phyloP scores from a whole-genome alignment of 2,888 invertebrate species.

The Phortica magna region DNA sequence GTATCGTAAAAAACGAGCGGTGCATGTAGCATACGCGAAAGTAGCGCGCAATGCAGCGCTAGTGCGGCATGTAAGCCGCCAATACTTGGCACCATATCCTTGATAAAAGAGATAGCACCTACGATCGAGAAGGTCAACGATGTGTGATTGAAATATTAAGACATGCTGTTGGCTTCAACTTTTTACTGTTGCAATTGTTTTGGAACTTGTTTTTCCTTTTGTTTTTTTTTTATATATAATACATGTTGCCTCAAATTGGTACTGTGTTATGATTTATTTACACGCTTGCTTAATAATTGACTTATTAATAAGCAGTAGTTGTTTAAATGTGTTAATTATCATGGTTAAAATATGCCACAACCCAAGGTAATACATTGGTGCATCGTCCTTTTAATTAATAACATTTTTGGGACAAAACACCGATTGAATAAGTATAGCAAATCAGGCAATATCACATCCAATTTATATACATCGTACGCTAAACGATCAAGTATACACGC shows the following conservation, averaged over 20 bases:
- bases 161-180: background rate
- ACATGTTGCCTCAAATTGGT: too few relatives aligned
- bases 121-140: background rate
- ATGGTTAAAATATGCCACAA: too few relatives aligned
- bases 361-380: too few relatives aligned
- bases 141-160: background rate
- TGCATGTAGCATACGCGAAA: constrained; percentile 78
- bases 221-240: too few relatives aligned
- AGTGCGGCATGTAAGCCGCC: constrained; percentile 76
- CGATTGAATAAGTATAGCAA: background rate
- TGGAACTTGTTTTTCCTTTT: too few relatives aligned
- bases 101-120: constrained; percentile 80
- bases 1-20: constrained; percentile 82
- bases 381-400: too few relatives aligned
- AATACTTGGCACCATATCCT: constrained; percentile 84
- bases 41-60: constrained; percentile 76
- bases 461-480: constrained; percentile 80
- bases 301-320: too few relatives aligned
- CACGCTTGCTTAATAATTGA: too few relatives aligned
- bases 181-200: background rate
- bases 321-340: too few relatives aligned
- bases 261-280: too few relatives aligned
- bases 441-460: constrained; percentile 80
- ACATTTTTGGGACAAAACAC: too few relatives aligned
- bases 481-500: constrained; percentile 83